Base-by-base conservation (phyloP, 1,140 invertebrate genomes). In the Ips nitidus region DNA sequence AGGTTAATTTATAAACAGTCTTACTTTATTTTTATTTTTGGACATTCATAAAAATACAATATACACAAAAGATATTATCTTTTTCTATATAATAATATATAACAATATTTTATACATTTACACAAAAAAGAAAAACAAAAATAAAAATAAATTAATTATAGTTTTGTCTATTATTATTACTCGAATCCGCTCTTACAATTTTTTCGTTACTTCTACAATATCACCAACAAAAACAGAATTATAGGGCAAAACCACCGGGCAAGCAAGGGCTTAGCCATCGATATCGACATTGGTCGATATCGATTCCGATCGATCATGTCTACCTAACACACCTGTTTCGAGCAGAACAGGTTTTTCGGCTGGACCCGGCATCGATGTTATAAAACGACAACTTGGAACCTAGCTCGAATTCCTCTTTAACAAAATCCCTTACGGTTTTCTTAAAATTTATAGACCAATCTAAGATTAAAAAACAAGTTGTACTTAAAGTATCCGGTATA, bases 31-130 rank as follows among this genome's bases (percentile, higher is more conserved):
- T 74, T 75, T 75, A 75, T 75, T 75, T 75, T 75, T 75, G 73
- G 73, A 75, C 73, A 75, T 75, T 75, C 62, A 75, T 75, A 75
- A 75, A 75, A 75, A 75, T 75, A 75, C 73, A 75, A 71, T 75
- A 73, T 75, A 73, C 73, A 75, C 73, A 75, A 74, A 50, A 75
- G 69, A 75, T 75, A 69, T 69, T 69, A 61, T 70, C 69, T 75
- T 65, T 71, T 59, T 71, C 70, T 72, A 59, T 59, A 70, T 70
- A 63, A 72, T 72, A 68, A 68, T 72, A 72, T 72, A 69, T 72
- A 72, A 72, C 70, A 72, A 72, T 69, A 72, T 72, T 71, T 72
- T 68, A 72, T 66, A 72, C 70, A 72, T 67, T 72, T 70, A 70
- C 63, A 73, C 62, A 70, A 70, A 65, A 38, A 63, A 62, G 37